Conservation (phyloP, 2,888 invertebrate genomes). For the Pterobdella sp. region DNA sequence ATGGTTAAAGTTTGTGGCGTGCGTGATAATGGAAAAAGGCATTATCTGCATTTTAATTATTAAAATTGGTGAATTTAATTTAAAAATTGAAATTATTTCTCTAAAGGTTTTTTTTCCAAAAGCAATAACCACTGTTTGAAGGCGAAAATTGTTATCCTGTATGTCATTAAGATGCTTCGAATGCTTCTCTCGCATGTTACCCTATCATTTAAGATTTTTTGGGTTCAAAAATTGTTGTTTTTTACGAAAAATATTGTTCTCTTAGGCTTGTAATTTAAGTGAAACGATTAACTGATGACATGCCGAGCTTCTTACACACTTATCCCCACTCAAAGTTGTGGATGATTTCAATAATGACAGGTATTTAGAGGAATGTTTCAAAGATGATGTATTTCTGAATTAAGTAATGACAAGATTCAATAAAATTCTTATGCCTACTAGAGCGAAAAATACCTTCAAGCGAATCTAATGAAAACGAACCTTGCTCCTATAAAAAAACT, state of each 20-base stretch:
- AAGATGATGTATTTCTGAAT: background rate
- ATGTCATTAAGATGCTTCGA: background rate
- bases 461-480: background rate
- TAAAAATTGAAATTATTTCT: too few relatives aligned
- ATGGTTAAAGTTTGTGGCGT: too few relatives aligned
- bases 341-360: too few relatives aligned
- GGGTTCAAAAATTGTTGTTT: background rate
- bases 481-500: slow-evolving; percentile 2
- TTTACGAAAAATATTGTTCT: background rate
- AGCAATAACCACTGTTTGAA: background rate
- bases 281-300: too few relatives aligned
- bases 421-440: background rate
- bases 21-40: too few relatives aligned
- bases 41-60: too few relatives aligned
- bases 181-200: background rate
- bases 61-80: too few relatives aligned
- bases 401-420: background rate
- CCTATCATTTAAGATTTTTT: background rate
- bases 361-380: background rate
- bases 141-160: background rate
- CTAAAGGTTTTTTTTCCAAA: background rate
- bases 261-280: background rate
- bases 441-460: background rate
- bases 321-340: too few relatives aligned
- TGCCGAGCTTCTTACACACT: too few relatives aligned